A percentile compares a stretch with the other conserved stretches of the same genome.
Evolutionary conservation across 2,797 vertebrate genomes (phyloP).

Genomic region (Sarcophilus harrisii): DNA sequence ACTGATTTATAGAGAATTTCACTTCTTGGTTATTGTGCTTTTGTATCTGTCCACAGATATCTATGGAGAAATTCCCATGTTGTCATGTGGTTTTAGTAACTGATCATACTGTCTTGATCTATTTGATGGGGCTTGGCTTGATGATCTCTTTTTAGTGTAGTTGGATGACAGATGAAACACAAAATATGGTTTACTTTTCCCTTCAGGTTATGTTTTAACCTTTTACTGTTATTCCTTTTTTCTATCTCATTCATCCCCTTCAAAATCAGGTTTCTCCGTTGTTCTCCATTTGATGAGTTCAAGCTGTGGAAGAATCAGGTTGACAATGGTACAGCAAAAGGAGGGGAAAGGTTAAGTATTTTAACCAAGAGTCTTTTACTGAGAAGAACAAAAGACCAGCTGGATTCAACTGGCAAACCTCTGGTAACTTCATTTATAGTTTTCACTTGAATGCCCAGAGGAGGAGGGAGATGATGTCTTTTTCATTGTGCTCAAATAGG

Average conservation of each 20-base stretch:
- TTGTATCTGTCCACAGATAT: not conserved
- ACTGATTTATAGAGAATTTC: not conserved
- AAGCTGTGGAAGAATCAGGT: conserved; percentile 96
- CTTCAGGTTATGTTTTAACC: conserved; percentile 23
- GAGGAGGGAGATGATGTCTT: not conserved
- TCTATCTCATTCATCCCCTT: not conserved
- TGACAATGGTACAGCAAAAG: conserved; percentile 94
- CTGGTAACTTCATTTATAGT: conserved; percentile 86
- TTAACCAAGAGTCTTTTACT: conserved; percentile 93
- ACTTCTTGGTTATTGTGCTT: not conserved
- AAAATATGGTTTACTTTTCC: conserved; percentile 43
- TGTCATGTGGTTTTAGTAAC: conserved; percentile 47
- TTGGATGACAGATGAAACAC: not conserved
- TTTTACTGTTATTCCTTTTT: not conserved
- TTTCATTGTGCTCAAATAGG: not conserved
- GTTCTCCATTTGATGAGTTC: conserved; percentile 95
- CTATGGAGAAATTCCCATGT: conserved; percentile 30
- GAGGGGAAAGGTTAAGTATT: conserved; percentile 93
- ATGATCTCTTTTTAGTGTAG: conserved; percentile 36
- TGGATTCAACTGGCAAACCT: conserved; percentile 90
- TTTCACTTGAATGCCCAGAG: not conserved
- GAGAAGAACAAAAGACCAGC: conserved; percentile 92
- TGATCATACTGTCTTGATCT: conserved; percentile 30
- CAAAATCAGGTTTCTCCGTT: conserved; percentile 92
- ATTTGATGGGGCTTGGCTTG: conserved; percentile 43